Percentiles rank a stretch among this genome's conserved stretches.
Evolutionary conservation across 1,140 invertebrate genomes (phyloP).

Genomic region (Centruroides vittatus): DNA sequence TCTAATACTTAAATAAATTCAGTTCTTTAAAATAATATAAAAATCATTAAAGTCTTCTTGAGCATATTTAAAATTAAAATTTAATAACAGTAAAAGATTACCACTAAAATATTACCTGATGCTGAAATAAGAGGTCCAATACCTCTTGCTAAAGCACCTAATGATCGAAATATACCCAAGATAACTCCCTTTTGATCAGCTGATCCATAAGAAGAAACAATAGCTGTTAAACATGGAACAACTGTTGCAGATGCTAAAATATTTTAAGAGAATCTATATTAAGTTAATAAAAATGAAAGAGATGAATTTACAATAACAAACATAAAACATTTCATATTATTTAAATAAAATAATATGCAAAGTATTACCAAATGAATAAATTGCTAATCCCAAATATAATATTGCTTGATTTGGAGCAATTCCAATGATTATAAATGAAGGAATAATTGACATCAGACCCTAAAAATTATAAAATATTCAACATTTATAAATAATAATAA

Average conservation of each 20-base stretch:
- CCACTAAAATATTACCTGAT: conserved; percentile 4
- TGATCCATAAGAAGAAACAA: conserved; percentile 66
- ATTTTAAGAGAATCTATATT: background rate
- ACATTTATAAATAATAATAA: too few species aligned
- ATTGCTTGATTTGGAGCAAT: conserved; percentile 40
- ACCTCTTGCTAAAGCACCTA: conserved; percentile 85
- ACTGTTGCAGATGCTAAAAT: conserved; percentile 73
- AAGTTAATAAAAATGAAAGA: background rate
- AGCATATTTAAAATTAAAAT: background rate
- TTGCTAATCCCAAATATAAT: conserved; percentile 63
- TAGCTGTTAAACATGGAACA: conserved; percentile 81
- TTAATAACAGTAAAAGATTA: background rate
- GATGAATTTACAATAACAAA: background rate
- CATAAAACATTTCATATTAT: too few species aligned
- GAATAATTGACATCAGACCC: conserved; percentile 75
- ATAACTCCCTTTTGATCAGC: conserved; percentile 78
- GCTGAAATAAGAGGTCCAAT: conserved; percentile 78
- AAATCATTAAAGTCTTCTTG: background rate
- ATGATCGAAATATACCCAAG: conserved; percentile 81
- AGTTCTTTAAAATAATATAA: background rate
- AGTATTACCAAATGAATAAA: conserved; percentile 80
- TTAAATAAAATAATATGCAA: too few species aligned
- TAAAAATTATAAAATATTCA: conserved; percentile 25
- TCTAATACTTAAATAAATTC: too few species aligned
- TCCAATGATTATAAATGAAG: conserved; percentile 76